Evolutionary conservation across 2,113 vertebrate species (phyloP).

Genomic region (Misgurnus mizolepis): DNA sequence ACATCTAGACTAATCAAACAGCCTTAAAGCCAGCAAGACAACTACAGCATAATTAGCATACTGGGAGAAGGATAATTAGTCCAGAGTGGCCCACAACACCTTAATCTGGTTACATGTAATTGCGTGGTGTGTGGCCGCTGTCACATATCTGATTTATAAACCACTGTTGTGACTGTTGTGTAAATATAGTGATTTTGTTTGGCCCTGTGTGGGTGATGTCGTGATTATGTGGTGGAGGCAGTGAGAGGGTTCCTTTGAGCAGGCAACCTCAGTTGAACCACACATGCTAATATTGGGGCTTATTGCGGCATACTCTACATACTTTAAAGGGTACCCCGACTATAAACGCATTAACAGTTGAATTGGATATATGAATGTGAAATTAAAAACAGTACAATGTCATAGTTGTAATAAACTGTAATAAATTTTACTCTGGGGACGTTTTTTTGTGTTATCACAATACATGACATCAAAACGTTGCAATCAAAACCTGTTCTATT

Average conservation of each 20-base stretch:
- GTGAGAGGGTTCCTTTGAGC: constrained; percentile 7
- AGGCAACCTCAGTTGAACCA: neutral
- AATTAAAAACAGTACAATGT: no score
- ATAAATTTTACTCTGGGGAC: no score
- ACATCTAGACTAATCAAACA: constrained; percentile 37
- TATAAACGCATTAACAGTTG: no score
- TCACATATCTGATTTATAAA: constrained; percentile 13
- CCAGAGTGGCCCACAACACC: constrained; percentile 29
- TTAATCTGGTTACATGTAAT: constrained; percentile 36
- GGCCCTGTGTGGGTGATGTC: constrained; percentile 15
- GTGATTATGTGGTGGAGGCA: constrained; percentile 34
- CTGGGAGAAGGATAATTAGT: constrained; percentile 23
- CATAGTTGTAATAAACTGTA: no score
- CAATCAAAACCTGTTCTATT: no score
- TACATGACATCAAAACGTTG: no score
- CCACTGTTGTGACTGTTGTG: constrained; percentile 20
- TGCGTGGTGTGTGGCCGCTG: neutral
- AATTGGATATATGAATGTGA: no score
- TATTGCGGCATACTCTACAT: neutral
- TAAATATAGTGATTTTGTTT: constrained; percentile 23
- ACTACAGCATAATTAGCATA: constrained; percentile 25
- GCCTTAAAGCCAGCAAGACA: constrained; percentile 25
- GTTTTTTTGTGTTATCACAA: no score
- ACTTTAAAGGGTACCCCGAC: no score
- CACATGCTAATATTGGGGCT: neutral